Evolutionary conservation across 2,797 vertebrate genomes (phyloP).

Genomic region (Neosilurus hyrtlii): DNA sequence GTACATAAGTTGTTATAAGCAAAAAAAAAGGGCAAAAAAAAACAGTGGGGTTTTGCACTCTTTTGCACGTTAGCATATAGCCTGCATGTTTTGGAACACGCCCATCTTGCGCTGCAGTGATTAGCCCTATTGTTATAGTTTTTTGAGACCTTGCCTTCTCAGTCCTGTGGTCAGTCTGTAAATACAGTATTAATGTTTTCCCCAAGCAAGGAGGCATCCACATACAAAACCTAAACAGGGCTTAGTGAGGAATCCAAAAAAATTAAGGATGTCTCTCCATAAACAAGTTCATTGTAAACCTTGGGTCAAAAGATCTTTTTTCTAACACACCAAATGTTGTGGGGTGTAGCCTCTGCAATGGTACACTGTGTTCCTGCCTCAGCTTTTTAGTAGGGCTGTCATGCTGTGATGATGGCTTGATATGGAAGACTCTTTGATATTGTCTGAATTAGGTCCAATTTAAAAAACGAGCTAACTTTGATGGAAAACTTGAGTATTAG

Average conservation of each 20-base stretch:
- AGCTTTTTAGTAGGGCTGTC: slow-evolving; percentile 58
- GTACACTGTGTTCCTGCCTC: slow-evolving; percentile 70
- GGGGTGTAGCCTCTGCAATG: slow-evolving; percentile 70
- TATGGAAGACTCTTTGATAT: slow-evolving; percentile 57
- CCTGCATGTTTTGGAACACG: slow-evolving; percentile 68
- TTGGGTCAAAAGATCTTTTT: slow-evolving; percentile 64
- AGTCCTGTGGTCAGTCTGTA: slow-evolving; percentile 56
- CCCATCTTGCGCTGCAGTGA: slow-evolving; percentile 54
- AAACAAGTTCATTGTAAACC: slow-evolving; percentile 46
- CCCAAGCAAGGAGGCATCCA: slow-evolving; percentile 36
- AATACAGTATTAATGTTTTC: slow-evolving; percentile 60
- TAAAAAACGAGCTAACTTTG: slow-evolving; percentile 65
- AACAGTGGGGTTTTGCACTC: slow-evolving; percentile 53
- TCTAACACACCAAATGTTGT: slow-evolving; percentile 64
- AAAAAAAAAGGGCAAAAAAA: slow-evolving; percentile 48
- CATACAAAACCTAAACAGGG: slow-evolving; percentile 38
- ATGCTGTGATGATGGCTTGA: slow-evolving; percentile 64
- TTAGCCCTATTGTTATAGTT: slow-evolving; percentile 55
- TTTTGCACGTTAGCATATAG: slow-evolving; percentile 67
- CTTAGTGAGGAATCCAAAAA: slow-evolving; percentile 51
- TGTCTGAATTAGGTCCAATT: slow-evolving; percentile 65
- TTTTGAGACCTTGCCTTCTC: slow-evolving; percentile 64
- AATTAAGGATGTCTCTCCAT: slow-evolving; percentile 55
- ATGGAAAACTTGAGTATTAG: slow-evolving; percentile 64
- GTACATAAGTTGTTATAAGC: slow-evolving; percentile 64